Percentiles rank a stretch among this genome's conserved stretches.
These are phyloP conservation scores for Callospermophilus lateralis DNA, from an alignment of 2,113 vertebrate species.

Conservation along the genomic window DNA sequence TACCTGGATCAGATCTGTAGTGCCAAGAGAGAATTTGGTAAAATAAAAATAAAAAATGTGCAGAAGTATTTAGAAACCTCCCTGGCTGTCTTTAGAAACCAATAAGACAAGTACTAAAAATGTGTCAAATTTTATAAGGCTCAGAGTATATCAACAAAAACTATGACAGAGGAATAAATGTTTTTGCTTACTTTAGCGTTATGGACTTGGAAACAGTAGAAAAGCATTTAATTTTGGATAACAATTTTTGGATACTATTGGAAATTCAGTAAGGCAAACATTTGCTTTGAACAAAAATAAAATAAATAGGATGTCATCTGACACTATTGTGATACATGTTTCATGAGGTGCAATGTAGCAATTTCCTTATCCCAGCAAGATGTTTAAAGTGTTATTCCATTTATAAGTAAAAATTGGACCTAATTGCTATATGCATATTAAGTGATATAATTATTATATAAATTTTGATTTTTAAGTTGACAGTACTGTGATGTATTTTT, in stretches of 20 bases:
- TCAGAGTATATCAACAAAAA: not conserved
- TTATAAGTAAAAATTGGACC: not conserved
- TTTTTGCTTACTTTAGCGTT: not conserved
- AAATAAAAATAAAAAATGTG: slow-evolving; percentile 9
- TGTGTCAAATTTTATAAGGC: not conserved
- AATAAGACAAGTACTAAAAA: slow-evolving; percentile 18
- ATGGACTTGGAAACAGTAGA: not conserved
- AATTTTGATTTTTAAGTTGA: not conserved
- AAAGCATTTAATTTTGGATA: not conserved
- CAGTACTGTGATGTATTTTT: not conserved
- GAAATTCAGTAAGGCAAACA: slow-evolving; percentile 18
- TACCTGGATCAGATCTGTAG: not conserved
- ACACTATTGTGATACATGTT: not conserved
- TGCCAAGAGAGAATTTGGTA: slow-evolving; percentile 23
- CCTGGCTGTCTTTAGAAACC: not conserved
- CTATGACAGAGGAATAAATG: not conserved
- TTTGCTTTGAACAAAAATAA: slow-evolving; percentile 50
- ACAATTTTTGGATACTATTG: not conserved
- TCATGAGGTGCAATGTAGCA: not conserved
- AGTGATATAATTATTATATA: not conserved
- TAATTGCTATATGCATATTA: not conserved
- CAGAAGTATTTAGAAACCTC: not conserved
- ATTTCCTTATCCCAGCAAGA: not conserved
- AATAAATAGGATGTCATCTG: not conserved
- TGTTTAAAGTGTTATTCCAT: not conserved